Base-by-base conservation (phyloP, 2,888 invertebrate genomes). In the Griposia aprilina region DNA sequence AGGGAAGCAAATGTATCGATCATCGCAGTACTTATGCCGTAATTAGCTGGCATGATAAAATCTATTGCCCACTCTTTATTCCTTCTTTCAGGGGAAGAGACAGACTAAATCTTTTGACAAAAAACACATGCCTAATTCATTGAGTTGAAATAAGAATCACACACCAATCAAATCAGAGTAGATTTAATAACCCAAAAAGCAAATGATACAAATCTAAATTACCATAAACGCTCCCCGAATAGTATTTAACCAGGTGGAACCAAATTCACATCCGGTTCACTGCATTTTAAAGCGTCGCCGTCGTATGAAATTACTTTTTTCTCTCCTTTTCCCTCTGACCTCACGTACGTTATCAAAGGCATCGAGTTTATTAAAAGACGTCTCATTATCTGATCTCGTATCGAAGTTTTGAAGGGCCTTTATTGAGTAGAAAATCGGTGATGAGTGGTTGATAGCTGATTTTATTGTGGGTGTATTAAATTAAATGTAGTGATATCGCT, bases 281-380 rank as follows among this genome's bases (percentile, higher is more conserved):
- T 85, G 78, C 50, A 36, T 74, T 57, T 65, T 75, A 78, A 78
- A 81, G 74, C 62, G 41, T n/a, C 36, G 41, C 76, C 62, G 41
- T n/a, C 36, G 41, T 78, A 76, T 71, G 30, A 73, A 78, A 76
- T 83, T 70, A 70, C 62, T 76, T 62, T 78, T 85, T 82, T 48
- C 5, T 50, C 52, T n/a, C 13, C 13, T 41, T 20, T 26, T 36
- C 45, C n/a, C 55, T 50, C 36, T 10, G 11, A 26, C 52, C 45
- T 71, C 70, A 68, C 68, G 67, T 77, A 77, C 48, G 59, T 68
- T 75, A 72, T 85, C 71, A 79, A 77, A 83, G 70, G 45, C 66
- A 69, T 87, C 72, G 30, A 20, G 67, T 76, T 75, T 76, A 80
- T 83, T 76, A 80, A 80, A 83, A 77, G 65, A 63, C 57, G 17